Base-by-base conservation (phyloP, 2,888 invertebrate genomes). In the Heliothis peltigera region DNA sequence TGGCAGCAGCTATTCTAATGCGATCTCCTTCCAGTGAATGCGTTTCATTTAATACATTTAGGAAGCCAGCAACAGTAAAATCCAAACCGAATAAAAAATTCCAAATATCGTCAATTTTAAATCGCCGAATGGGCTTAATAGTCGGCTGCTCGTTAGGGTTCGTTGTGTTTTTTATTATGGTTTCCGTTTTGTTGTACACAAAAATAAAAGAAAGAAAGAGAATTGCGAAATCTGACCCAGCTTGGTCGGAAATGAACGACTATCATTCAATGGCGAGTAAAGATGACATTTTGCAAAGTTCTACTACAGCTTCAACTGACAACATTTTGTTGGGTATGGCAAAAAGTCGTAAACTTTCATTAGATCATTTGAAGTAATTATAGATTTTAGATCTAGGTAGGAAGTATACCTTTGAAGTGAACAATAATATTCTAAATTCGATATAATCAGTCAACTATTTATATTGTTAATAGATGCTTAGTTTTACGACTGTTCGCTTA, bases 181-280 rank as follows among this genome's bases (percentile, higher is more conserved):
- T 95, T 10, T 87, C 95, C 10, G 85, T 95, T 82, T 81, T 95
- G 68, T 80, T 91, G 56, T 95, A 95, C 69, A 95, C 94, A 63
- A 95, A 95, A 85, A 91, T 94, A 48, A 94, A 93, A 83, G 95
- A 94, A 82, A 86, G 95, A 64, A 93, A 93, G 77, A 81, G 94
- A 78, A 95, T 95, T 64, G 94, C 95, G 2, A 94, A 95, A 76
- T 87, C 94, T 19, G 95, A 95, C 67, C 94, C 94, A 21, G 84
- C 88, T 1, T 95, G 95, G 94, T 86, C 93, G 6, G 95, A 95
- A 84, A 91, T 95, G 92, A 94, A 94, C 69, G 93, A 95, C 78
- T 95, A 93, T 68, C 93, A 93, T 84, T 94, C 94, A 18, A 90
- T 94, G 84, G 91, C 91, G 55, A 95, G 95, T 79, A 95, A 94